Evolutionary conservation across 2,797 vertebrate species (phyloP), one percentile per base, ranked within the genome.

Genomic region (Tamandua tetradactyla): DNA sequence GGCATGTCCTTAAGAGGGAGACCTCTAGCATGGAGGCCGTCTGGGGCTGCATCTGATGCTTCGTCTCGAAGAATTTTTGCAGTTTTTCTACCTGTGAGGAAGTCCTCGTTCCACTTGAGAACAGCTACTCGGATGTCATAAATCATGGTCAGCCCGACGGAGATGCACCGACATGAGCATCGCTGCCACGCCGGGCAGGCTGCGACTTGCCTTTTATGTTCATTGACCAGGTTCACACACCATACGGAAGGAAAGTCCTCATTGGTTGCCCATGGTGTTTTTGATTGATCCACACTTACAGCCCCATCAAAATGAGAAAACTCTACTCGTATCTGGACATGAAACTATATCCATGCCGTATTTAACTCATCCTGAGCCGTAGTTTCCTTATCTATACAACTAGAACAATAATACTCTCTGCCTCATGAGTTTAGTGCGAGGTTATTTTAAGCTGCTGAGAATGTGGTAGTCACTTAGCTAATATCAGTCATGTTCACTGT

Each of bases 101-200:
- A 20, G 61, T 57, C 37, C 71, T 80, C 0, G 3, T 23, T 75
- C 25, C 42, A 81, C 15, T 30, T 5, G 9, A 93, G 23, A 44
- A 3, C 10, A 59, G n/a, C 42, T 32, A 27, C 10, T 59, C 35
- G 32, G 52, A 69, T 52, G 15, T 66, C 1, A 2, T 62, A 52
- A 94, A 44, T 44, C 27, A 23, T 17, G 68, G 55, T 40, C 10
- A 64, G 40, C n/a, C 23, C 3, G 4, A 49, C 3, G 68, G 52
- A 92, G 69, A 35, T 25, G 17, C 0, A 0, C 17, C 14, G 0
- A 8, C 6, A 9, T 5, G 7, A 61, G 3, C 5, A 42, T 23
- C 13, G 14, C 61, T 82, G 35, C 1, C 18, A 23, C 0, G 0
- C 23, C 80, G 32, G 61, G 12, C 3, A 22, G 66, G 47, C 69